These are phyloP conservation scores for Pinctada fucata DNA, from an alignment of 2,888 invertebrate species.

Conservation along the genomic window DNA sequence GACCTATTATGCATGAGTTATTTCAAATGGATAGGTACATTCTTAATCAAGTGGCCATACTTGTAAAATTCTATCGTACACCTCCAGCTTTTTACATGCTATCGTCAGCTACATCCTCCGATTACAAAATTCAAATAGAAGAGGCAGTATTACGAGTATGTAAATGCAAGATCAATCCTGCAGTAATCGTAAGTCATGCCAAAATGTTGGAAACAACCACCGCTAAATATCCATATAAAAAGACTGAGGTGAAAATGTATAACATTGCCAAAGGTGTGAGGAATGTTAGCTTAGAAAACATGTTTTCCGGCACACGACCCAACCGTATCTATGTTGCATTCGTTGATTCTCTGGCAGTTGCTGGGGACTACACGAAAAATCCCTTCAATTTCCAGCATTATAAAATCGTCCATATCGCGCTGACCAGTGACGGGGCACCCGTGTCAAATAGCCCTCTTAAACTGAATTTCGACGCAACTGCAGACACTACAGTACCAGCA, in stretches of 20 bases:
- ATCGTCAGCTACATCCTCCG: not conserved
- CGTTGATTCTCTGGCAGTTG: conserved; percentile 35
- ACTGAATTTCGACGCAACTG: conserved; percentile 30
- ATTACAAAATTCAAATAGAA: too few relatives aligned
- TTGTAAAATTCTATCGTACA: conserved; percentile 29
- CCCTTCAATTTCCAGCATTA: conserved; percentile 44
- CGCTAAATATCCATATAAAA: conserved; percentile 34
- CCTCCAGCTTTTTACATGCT: conserved; percentile 19
- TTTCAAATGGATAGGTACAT: conserved; percentile 24
- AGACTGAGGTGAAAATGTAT: conserved; percentile 25
- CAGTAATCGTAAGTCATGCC: too few relatives aligned
- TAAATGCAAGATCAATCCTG: too few relatives aligned
- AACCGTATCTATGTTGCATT: conserved; percentile 36
- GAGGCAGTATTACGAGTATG: too few relatives aligned
- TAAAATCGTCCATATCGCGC: conserved; percentile 32
- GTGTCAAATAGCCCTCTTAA: conserved; percentile 39
- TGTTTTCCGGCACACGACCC: conserved; percentile 41
- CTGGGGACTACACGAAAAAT: conserved; percentile 39
- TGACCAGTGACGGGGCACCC: conserved; percentile 40
- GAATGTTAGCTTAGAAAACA: conserved; percentile 35
- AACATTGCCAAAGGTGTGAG: conserved; percentile 35
- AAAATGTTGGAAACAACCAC: too few relatives aligned
- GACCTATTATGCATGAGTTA: conserved; percentile 30
- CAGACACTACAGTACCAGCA: conserved; percentile 26
- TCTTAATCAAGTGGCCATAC: conserved; percentile 32